Base-by-base conservation (phyloP, 2,113 vertebrate genomes). In the Cyprinus carpio region DNA sequence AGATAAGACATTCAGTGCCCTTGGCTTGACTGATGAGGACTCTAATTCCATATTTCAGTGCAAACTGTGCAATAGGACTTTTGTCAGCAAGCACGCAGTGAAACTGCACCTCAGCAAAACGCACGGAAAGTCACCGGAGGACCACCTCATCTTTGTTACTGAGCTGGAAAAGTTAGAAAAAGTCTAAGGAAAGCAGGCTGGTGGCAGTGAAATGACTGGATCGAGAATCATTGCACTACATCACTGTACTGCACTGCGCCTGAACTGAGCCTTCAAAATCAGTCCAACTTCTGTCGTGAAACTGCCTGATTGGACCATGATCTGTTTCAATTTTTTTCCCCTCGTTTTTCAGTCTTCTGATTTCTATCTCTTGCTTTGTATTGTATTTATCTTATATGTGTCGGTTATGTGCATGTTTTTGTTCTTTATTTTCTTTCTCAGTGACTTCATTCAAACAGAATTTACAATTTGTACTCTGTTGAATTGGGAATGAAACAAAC, bases 41-140 rank as follows among this genome's bases (percentile, higher is more conserved):
- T 88, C 94, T 79, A 96, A 96, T 93, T 97, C 96, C 90, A 92
- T 97, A 89, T 97, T 96, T 95, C 98, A 99, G 89, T 99, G 98
- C 93, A 98, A 97, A 94, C 95, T 99, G 92, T 99, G 98, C 93
- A 99, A 96, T 95, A 96, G 98, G 93, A 99, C 97, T 91, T 99
- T 99, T 94, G 95, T 96, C 89, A 99, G 98, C 95, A 99, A 99
- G 91, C 98, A 99, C 89, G 98, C 98, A 89, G 96, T 99, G 92
- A 99, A 99, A 95, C 95, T 99, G 96, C 98, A 99, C 94, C 97
- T 99, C 92, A 99, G 98, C 91, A 99, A 99, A 96, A 98, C 98
- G 74, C 98, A 99, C n/a, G 98, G 97, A 92, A 99, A 99, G 95
- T 98, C 98, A 86, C 97, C 98, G 2, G 98, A 99, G 94, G 98